Percentiles rank a stretch among this genome's conserved stretches.
These are phyloP conservation scores for Forpus xanthops DNA, from an alignment of 2,797 vertebrate genomes.

Conservation along the genomic window DNA sequence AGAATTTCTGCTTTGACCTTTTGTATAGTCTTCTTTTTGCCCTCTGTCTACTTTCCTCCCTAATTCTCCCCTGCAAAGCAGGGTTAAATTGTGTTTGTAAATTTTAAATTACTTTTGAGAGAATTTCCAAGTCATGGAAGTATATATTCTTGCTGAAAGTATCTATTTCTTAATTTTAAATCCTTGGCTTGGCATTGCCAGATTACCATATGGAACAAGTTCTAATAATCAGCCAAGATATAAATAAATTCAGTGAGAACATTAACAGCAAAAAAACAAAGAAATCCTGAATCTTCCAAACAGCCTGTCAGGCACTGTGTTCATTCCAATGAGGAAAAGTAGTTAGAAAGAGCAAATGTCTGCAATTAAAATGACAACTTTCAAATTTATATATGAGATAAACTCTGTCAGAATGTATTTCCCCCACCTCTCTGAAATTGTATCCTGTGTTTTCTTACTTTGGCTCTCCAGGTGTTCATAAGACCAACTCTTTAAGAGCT, in stretches of 20 bases:
- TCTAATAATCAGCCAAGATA: conserved; percentile 65
- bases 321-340: conserved; percentile 10
- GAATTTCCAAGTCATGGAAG: not conserved
- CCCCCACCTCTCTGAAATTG: not conserved
- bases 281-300: conserved; percentile 35
- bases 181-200: conserved; percentile 43
- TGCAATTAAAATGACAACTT: conserved; percentile 3
- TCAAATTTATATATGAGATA: not conserved
- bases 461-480: not conserved
- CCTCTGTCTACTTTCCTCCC: not conserved
- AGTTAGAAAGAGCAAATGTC: not conserved
- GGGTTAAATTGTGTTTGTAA: not conserved
- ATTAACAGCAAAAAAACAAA: conserved; percentile 40
- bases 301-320: not conserved
- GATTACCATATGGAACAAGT: conserved; percentile 68
- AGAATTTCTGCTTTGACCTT: not conserved
- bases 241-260: conserved; percentile 62
- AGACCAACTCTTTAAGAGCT: accelerated
- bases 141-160: conserved; percentile 15
- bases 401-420: not conserved
- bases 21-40: not conserved
- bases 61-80: not conserved
- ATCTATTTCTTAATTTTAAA: conserved; percentile 42
- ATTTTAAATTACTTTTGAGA: not conserved
- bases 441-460: not conserved